These are phyloP conservation scores for Trissonchulus sp. DNA, from an alignment of 2,888 invertebrate species.

Conservation along the genomic window DNA sequence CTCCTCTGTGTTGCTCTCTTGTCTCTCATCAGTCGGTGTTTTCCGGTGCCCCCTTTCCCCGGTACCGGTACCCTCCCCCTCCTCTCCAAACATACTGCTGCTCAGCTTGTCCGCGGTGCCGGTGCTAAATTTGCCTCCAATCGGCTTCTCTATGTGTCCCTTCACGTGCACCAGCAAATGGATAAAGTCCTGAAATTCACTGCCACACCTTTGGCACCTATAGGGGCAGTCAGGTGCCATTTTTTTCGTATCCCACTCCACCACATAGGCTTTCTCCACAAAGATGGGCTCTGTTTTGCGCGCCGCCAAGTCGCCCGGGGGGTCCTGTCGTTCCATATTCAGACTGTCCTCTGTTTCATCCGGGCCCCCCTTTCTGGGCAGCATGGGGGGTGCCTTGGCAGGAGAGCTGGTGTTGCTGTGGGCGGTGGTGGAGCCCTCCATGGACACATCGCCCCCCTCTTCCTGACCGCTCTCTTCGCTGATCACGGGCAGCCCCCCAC, in stretches of 20 bases:
- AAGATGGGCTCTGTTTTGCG: neutral
- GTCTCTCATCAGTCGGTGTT: too few relatives aligned
- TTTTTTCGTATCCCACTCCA: constrained; percentile 21
- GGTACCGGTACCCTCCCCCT: too few relatives aligned
- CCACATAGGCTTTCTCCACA: constrained; percentile 29
- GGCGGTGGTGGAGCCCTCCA: neutral
- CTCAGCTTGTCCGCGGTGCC: too few relatives aligned
- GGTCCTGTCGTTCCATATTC: neutral
- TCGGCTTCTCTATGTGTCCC: constrained; percentile 20
- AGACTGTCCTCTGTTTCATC: neutral
- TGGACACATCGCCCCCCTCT: too few relatives aligned
- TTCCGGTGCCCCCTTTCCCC: too few relatives aligned
- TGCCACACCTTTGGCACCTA: constrained; percentile 11
- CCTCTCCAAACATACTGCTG: too few relatives aligned
- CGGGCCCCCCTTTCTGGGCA: neutral
- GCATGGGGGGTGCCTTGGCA: neutral
- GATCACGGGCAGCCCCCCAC: too few relatives aligned
- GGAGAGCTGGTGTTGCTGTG: neutral
- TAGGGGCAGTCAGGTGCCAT: constrained; percentile 19
- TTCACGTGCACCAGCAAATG: constrained; percentile 21
- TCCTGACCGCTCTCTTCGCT: too few relatives aligned
- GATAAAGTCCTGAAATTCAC: constrained; percentile 25
- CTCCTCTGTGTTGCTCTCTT: too few relatives aligned
- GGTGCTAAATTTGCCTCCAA: too few relatives aligned
- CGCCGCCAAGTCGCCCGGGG: neutral